Evolutionary conservation across 64 coral and sea anemone species (phyloP), one percentile per base, ranked within the genome.

Genomic region (Catalaphyllia jardinei): DNA sequence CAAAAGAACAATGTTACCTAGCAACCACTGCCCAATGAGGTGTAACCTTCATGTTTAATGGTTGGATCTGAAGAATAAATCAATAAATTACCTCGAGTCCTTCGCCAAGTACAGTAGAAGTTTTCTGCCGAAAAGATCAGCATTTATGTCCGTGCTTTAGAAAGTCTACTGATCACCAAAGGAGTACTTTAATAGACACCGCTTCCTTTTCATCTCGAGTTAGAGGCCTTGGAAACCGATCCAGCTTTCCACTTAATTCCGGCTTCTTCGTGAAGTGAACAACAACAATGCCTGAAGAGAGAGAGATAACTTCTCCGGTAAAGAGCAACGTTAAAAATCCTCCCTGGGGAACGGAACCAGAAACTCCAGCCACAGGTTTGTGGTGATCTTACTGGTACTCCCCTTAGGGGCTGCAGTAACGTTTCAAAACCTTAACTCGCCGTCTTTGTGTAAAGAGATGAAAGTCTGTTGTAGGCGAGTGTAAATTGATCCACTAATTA

Each of bases 301-400:
- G 85, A 78, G 76, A 79, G 12, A 63, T 75, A 55, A 63, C 71
- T 71, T 84, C 84, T 72, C 73, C 85, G 2, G 90, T 92, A 7
- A 77, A 28, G 31, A 92, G 82, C 76, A 79, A 80, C 63, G 83
- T 92, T 22, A 92, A 92, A 79, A 92, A 92, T 72, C 90, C 90
- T 19, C 90, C 90, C 0, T 92, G 90, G 90, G 90, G 90, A 77
- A 92, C 90, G 0, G 82, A 87, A 54, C 90, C 90, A 17, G 60
- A 87, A 11, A 92, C 90, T 38, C 90, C 90, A 18, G n/a, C 9
- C n/a, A 78, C 90, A 87, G 90, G 90, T 92, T 71, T 71, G 81
- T 42, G 1, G 42, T 6, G 42, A 46, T 46, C 42, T 46, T 5
- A 46, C 42, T 46, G 6, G 42, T 46, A 5, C 42, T 46, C 7